phyloP scores from a whole-genome alignment of 2,888 invertebrate species.

The Iselma pallidipennis region DNA sequence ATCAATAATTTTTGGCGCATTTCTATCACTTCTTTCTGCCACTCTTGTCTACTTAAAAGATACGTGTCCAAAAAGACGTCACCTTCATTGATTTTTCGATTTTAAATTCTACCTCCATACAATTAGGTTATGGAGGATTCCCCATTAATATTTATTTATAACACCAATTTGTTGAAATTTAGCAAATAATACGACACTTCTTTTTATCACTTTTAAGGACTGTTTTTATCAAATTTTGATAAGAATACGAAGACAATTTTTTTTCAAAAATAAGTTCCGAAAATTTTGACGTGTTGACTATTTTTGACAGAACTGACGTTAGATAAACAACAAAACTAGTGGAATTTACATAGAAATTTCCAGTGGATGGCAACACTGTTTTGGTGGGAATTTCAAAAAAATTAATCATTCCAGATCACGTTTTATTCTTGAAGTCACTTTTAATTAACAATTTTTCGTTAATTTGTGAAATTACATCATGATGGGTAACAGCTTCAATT shows the following conservation, averaged over 20 bases:
- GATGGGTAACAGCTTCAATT: constrained; percentile 69
- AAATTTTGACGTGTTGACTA: not conserved
- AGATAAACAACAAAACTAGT: not conserved
- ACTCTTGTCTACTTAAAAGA: constrained; percentile 1
- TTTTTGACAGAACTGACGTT: not conserved
- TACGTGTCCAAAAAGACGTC: constrained; percentile 26
- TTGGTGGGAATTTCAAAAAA: not conserved
- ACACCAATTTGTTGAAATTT: too few relatives aligned
- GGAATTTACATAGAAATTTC: not conserved
- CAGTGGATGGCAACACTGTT: not conserved
- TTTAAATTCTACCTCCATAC: not conserved
- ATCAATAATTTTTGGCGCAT: constrained; percentile 40
- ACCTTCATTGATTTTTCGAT: constrained; percentile 21
- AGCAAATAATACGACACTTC: not conserved
- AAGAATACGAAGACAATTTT: not conserved
- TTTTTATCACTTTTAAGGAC: not conserved
- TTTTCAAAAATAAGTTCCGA: not conserved
- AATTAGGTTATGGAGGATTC: constrained; percentile 4
- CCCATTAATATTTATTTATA: not conserved
- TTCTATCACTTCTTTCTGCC: constrained; percentile 15
- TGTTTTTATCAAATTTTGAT: not conserved
- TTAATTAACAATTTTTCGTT: constrained; percentile 45
- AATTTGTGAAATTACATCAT: constrained; percentile 61
- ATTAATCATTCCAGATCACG: too few relatives aligned
- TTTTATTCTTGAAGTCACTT: constrained; percentile 16